A percentile compares a stretch with the other conserved stretches of the same genome.
Evolutionary conservation across 2,797 vertebrate species (phyloP).

Genomic region (Malacoraja senta): DNA sequence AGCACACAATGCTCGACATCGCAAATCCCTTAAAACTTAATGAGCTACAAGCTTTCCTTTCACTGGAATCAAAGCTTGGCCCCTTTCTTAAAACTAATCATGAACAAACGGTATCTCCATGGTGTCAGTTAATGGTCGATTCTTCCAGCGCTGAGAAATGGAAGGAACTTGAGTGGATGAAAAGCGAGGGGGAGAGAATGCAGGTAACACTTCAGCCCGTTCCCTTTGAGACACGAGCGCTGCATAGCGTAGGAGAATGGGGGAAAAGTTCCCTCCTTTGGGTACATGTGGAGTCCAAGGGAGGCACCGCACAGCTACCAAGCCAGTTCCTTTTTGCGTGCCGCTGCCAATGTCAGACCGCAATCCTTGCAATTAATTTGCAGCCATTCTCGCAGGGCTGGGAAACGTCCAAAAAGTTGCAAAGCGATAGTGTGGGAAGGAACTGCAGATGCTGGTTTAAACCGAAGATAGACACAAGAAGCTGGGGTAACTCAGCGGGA

Average conservation of each 20-base stretch:
- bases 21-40: constrained; percentile 69
- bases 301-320: constrained; percentile 46
- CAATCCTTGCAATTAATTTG: constrained; percentile 49
- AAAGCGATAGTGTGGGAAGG: background rate
- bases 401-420: background rate
- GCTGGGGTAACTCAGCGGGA: too few relatives aligned
- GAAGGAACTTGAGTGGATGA: constrained; percentile 43
- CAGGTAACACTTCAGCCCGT: constrained; percentile 50
- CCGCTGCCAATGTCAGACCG: constrained; percentile 51
- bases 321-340: constrained; percentile 45
- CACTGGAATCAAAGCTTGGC: constrained; percentile 63
- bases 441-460: too few relatives aligned
- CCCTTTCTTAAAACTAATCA: constrained; percentile 64
- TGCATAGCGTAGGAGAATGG: constrained; percentile 48
- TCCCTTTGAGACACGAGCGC: constrained; percentile 50
- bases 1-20: constrained; percentile 54
- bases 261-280: constrained; percentile 51
- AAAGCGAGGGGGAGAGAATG: constrained; percentile 43
- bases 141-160: constrained; percentile 47
- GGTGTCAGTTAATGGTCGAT: constrained; percentile 53
- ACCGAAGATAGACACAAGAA: too few relatives aligned
- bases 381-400: background rate
- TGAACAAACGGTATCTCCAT: constrained; percentile 60
- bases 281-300: constrained; percentile 53
- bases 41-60: constrained; percentile 82